A percentile compares a stretch with the other conserved stretches of the same genome.
Conservation (phyloP, 2,113 vertebrate genomes). For the Solea senegalensis region DNA sequence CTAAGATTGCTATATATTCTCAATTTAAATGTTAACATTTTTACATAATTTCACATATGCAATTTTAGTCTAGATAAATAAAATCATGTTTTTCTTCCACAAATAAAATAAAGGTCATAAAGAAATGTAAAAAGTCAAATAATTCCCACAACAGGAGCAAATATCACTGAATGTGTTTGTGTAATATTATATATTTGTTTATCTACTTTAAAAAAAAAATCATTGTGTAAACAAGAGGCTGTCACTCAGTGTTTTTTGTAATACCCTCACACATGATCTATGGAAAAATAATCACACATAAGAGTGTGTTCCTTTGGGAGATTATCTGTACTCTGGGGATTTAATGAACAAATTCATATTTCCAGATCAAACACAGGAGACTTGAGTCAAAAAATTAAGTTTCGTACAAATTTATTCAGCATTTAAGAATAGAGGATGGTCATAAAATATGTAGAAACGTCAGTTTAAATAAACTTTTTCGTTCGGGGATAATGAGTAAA, state of each 20-base stretch:
- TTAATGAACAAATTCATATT: neutral
- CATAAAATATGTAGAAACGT: conserved; percentile 86
- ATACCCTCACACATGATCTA: neutral
- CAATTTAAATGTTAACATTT: neutral
- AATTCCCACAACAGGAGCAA: neutral
- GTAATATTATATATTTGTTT: neutral
- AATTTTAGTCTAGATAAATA: neutral
- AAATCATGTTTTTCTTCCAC: neutral
- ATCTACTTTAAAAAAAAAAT: neutral
- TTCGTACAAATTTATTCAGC: conserved; percentile 88
- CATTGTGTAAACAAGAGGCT: neutral
- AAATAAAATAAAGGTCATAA: neutral
- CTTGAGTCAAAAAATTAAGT: conserved; percentile 62
- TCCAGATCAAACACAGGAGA: conserved; percentile 38
- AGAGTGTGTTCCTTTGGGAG: neutral
- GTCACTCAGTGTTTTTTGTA: neutral
- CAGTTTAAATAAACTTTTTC: conserved; percentile 82
- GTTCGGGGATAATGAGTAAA: conserved; percentile 78
- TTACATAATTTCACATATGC: neutral
- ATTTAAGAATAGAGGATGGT: conserved; percentile 86
- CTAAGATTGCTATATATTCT: neutral
- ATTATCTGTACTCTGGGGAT: neutral
- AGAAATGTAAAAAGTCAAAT: neutral
- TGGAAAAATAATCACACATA: neutral
- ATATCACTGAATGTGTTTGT: neutral